Evolutionary conservation across 1,140 invertebrate species (phyloP), one percentile per base, ranked within the genome.

Genomic region (Panagrolaimus sp.): DNA sequence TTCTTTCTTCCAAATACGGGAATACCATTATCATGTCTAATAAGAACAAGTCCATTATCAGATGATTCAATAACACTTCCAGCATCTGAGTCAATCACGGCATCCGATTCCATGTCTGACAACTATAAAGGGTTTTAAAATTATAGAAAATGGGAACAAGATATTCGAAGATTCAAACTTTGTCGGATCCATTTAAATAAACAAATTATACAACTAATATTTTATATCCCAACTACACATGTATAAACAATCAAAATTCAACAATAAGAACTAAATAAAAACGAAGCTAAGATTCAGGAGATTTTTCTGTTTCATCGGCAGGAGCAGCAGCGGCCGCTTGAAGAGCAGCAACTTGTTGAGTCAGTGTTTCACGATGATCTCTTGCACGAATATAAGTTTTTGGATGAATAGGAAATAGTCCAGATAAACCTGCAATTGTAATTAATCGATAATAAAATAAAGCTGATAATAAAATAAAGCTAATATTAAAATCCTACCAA

Each of bases 401-500:
- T 26, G 80, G 80, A 67, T 82, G 80, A 24, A 82, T 64, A 1
- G 80, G 80, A 44, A 80, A 76, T 10, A 82, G 62, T 17, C 80
- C 80, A 28, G 81, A 68, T 7, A 82, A 65, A 38, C 80, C 80
- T 81, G 44, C 58, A 82, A 63, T 28, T 14, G 8, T 32, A 43
- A 68, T 26, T 21, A n/a, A 21, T 55, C 28, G 1, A 46, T 55
- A 43, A 17, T 14, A 55, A 12, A 12, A 15, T 21, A 10, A 28
- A n/a, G 62, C n/a, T n/a, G n/a, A n/a, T n/a, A n/a, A n/a, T n/a
- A n/a, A n/a, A n/a, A n/a, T n/a, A n/a, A n/a, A n/a, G n/a, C n/a
- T n/a, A n/a, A n/a, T n/a, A n/a, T n/a, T n/a, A n/a, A n/a, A 72
- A 66, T 76, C 71, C 84, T 85, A 90, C 90, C 90, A 71, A 94